A percentile compares a stretch with the other conserved stretches of the same genome.
Conservation (phyloP, 1,140 invertebrate genomes). For the Danaus melanippus region DNA sequence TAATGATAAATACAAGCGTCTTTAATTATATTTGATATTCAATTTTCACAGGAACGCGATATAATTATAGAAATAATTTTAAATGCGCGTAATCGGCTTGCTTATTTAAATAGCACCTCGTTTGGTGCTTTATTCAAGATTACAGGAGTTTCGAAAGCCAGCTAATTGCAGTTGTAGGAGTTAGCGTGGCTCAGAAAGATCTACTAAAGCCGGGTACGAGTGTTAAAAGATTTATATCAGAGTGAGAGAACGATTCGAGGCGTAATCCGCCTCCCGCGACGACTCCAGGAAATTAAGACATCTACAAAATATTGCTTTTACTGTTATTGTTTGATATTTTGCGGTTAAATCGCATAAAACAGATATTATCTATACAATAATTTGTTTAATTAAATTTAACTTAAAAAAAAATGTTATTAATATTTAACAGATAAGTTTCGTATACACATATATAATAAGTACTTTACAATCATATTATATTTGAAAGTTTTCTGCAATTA, state of each 20-base stretch:
- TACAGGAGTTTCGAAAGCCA: slow-evolving; percentile 39
- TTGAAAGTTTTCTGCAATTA: slow-evolving; percentile 12
- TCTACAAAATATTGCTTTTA: slow-evolving; percentile 28
- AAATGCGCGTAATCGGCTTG: slow-evolving; percentile 27
- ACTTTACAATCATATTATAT: too few species aligned
- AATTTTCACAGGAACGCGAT: slow-evolving; percentile 20
- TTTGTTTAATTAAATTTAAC: too few species aligned
- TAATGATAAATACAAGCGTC: too few species aligned
- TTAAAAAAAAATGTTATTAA: too few species aligned
- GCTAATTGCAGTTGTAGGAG: slow-evolving; percentile 58
- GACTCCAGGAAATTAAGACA: slow-evolving; percentile 55
- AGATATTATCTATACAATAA: too few species aligned
- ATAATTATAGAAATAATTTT: slow-evolving; percentile 26
- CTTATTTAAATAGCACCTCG: slow-evolving; percentile 50
- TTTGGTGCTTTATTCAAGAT: slow-evolving; percentile 45
- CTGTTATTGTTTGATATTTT: too few species aligned
- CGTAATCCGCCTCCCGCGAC: slow-evolving; percentile 39
- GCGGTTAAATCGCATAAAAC: too few species aligned
- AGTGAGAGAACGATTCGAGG: slow-evolving; percentile 35
- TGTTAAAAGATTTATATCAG: slow-evolving; percentile 69
- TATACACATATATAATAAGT: too few species aligned
- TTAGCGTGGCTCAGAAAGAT: slow-evolving; percentile 43
- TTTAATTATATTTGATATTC: slow-evolving; percentile 17
- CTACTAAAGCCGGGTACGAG: slow-evolving; percentile 48
- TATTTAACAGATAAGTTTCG: too few species aligned